Base-by-base conservation (phyloP, 2,797 vertebrate genomes). In the Lagorchestes hirsutus region DNA sequence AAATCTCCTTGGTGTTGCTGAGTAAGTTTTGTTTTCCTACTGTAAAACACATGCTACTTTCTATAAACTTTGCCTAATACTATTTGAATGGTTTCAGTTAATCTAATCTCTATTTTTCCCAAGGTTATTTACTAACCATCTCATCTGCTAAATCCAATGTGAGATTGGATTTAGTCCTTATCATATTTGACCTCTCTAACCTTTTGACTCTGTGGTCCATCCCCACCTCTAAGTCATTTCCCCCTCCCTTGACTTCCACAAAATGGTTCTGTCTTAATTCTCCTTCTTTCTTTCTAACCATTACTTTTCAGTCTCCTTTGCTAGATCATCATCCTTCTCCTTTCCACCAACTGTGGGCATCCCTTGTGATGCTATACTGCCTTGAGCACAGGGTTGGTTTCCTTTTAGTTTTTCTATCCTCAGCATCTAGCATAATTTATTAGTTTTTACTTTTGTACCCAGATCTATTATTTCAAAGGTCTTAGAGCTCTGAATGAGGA, bases 11-110 rank as follows among this genome's bases (percentile, higher is more conserved):
- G 46, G n/a, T 29, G 13, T 87, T 14, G 62, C 55, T 87, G 31
- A 92, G 92, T 16, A 62, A 62, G 67, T 40, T 55, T 46, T 31
- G 28, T 9, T 95, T 91, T 50, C 52, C 40, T 52, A 52, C 92
- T 46, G 50, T 59, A 50, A 55, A 56, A 91, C 16, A 91, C 56
- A 91, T 13, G 91, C 4, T 55, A 59, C 54, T 59, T 46, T 93
- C n/a, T 40, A 31, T 27, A 93, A 46, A 92, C 24, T 55, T 57
- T 92, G 74, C 74, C 40, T 87, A 87, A 27, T 14, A 40, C 27
- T 82, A 31, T 93, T 92, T 91, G 59, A 54, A 40, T 40, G 18
- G 54, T 57, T 54, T 93, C 92, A n/a, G 12, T 92, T 92, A 54
- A 92, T 24, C n/a, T 62, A 22, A 11, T 27, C 10, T 46, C 10